These are phyloP conservation scores for Anabas testudineus DNA, from an alignment of 2,797 vertebrate species.

Conservation along the genomic window DNA sequence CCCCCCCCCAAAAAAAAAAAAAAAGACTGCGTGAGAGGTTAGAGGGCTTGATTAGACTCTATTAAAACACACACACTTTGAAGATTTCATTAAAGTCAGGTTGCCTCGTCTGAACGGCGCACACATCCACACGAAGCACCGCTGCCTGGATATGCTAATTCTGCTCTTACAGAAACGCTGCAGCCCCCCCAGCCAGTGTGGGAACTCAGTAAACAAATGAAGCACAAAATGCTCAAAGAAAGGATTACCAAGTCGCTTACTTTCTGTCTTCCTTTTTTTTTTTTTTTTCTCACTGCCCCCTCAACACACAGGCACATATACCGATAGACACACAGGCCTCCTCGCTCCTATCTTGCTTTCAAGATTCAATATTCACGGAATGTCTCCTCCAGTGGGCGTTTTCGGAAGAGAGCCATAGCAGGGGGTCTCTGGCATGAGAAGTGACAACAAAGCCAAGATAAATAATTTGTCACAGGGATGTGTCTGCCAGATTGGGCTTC, in stretches of 20 bases:
- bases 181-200: constrained; percentile 61
- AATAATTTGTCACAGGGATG: constrained; percentile 70
- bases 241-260: constrained; percentile 67
- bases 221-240: constrained; percentile 67
- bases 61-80: constrained; percentile 34
- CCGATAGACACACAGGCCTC: constrained; percentile 16
- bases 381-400: constrained; percentile 56
- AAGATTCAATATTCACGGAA: constrained; percentile 58
- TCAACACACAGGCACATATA: not conserved
- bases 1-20: no score
- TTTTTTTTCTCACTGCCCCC: constrained; percentile 16
- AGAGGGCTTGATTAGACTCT: constrained; percentile 42
- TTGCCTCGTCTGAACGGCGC: constrained; percentile 26
- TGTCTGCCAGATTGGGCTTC: constrained; percentile 42
- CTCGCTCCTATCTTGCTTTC: constrained; percentile 33
- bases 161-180: constrained; percentile 57
- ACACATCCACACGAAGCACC: constrained; percentile 15
- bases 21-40: constrained; percentile 19
- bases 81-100: constrained; percentile 49
- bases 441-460: constrained; percentile 66
- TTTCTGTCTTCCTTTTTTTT: constrained; percentile 15
- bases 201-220: constrained; percentile 74
- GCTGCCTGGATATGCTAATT: constrained; percentile 63
- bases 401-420: constrained; percentile 51
- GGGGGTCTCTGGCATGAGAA: constrained; percentile 53